Percentiles rank a stretch among this genome's conserved stretches.
Conservation (phyloP, 2,113 vertebrate species). For the Sebastes schlegelii region DNA sequence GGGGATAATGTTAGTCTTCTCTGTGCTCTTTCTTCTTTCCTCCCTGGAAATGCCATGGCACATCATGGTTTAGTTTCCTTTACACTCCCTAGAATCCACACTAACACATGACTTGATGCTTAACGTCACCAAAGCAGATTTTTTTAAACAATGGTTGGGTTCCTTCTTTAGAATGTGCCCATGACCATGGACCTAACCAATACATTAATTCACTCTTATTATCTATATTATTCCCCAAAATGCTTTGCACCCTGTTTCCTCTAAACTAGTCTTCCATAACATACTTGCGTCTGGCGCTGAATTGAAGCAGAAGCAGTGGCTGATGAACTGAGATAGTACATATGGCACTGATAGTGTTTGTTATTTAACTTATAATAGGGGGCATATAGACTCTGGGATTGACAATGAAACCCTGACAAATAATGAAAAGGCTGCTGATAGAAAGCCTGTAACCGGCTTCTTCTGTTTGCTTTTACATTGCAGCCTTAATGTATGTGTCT, state of each 20-base stretch:
- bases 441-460: not conserved
- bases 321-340: conserved; percentile 18
- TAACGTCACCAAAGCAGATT: conserved; percentile 67
- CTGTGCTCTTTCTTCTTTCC: conserved; percentile 82
- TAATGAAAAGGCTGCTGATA: not conserved
- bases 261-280: conserved; percentile 69
- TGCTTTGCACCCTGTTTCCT: conserved; percentile 69
- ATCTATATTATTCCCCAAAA: conserved; percentile 63
- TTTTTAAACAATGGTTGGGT: conserved; percentile 58
- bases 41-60: conserved; percentile 68
- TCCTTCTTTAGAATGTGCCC: conserved; percentile 59
- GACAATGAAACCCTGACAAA: conserved; percentile 5
- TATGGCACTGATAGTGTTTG: conserved; percentile 23
- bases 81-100: conserved; percentile 60
- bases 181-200: conserved; percentile 68
- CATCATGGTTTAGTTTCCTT: conserved; percentile 68
- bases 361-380: not conserved
- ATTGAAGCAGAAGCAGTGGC: conserved; percentile 39
- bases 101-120: conserved; percentile 77
- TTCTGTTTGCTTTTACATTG: not conserved
- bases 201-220: conserved; percentile 71
- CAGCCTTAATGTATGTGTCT: not conserved
- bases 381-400: not conserved
- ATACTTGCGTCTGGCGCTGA: conserved; percentile 47
- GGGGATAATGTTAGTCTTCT: conserved; percentile 76